Conservation (phyloP, 2,113 vertebrate species). For the Cynopterus brachyotis region DNA sequence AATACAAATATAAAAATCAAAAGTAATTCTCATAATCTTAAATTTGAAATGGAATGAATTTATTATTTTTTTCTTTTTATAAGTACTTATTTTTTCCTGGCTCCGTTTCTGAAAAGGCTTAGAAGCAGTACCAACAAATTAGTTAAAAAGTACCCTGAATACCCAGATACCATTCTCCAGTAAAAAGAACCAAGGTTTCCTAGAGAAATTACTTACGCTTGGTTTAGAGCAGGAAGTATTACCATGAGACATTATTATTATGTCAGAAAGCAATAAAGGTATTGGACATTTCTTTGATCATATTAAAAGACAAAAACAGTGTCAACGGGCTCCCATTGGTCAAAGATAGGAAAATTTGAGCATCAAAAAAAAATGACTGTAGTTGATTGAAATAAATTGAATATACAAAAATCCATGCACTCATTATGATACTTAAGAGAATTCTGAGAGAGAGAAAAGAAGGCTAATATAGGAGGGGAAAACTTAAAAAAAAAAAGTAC, state of each 20-base stretch:
- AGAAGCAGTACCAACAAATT: background rate
- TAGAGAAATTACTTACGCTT: background rate
- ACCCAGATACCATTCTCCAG: background rate
- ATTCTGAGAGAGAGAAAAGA: background rate
- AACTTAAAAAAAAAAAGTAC: background rate
- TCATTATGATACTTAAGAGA: background rate
- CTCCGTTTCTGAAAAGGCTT: background rate
- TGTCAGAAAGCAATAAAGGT: background rate
- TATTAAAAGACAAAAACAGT: background rate
- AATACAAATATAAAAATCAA: background rate
- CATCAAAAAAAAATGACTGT: background rate
- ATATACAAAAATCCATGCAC: background rate
- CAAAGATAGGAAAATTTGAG: background rate
- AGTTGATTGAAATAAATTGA: background rate
- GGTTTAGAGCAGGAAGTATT: background rate
- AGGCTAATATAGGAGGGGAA: background rate
- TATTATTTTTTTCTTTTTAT: background rate
- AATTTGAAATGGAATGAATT: background rate
- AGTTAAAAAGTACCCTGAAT: background rate
- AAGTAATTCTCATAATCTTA: background rate
- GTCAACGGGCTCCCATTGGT: background rate
- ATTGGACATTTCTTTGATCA: background rate
- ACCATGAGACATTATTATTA: background rate
- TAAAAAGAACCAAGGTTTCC: background rate
- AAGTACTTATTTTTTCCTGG: background rate